A percentile compares a stretch with the other conserved stretches of the same genome.
Evolutionary conservation across 2,113 vertebrate species (phyloP).

Genomic region (Ptilorrhoa leucosticta): DNA sequence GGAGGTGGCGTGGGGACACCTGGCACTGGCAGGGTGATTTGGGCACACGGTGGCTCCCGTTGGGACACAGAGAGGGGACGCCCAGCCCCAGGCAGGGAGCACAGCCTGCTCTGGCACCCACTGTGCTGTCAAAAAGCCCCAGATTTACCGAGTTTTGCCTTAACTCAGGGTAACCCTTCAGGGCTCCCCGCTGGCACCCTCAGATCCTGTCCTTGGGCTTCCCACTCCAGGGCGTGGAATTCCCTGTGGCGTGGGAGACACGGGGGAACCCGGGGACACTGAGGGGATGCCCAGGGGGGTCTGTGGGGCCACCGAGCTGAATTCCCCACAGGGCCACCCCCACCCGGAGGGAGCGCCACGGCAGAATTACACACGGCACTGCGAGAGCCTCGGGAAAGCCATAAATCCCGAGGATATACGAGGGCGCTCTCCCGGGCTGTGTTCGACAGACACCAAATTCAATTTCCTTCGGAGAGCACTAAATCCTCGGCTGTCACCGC

Average conservation of each 20-base stretch:
- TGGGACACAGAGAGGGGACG: background rate
- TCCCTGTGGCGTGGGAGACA: accelerated
- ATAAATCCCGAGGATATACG: slow-evolving; percentile 68
- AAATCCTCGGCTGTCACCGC: slow-evolving; percentile 31
- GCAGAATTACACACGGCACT: background rate
- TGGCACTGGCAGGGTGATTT: accelerated
- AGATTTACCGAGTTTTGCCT: background rate
- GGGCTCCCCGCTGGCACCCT: accelerated
- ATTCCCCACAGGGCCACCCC: accelerated
- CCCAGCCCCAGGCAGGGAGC: background rate
- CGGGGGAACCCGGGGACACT: accelerated
- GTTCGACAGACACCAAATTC: slow-evolving; percentile 72
- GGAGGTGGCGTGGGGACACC: background rate
- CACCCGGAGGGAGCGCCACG: accelerated
- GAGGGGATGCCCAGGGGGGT: background rate
- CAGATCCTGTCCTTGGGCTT: accelerated
- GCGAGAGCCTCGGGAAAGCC: background rate
- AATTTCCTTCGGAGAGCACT: slow-evolving; percentile 68
- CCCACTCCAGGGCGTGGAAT: accelerated
- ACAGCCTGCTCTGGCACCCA: background rate
- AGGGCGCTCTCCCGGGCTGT: slow-evolving; percentile 21
- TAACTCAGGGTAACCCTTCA: accelerated
- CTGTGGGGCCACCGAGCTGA: accelerated
- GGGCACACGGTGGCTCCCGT: accelerated
- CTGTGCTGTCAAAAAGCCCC: background rate